Evolutionary conservation across 2,888 invertebrate genomes (phyloP).

Genomic region (Pocota personata): DNA sequence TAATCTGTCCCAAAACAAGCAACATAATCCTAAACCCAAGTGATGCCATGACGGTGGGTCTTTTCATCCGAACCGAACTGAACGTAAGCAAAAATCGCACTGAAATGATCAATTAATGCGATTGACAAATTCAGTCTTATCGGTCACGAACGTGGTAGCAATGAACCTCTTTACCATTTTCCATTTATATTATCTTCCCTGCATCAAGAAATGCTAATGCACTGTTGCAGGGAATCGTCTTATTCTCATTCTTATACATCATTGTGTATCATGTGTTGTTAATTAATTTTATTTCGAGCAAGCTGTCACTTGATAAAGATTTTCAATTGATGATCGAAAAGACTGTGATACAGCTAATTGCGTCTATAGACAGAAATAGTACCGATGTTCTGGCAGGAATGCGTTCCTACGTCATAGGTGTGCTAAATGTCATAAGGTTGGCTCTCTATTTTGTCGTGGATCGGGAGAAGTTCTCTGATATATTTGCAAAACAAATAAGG

Average conservation of each 20-base stretch:
- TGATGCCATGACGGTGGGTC: constrained; percentile 17
- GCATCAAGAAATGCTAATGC: constrained; percentile 6
- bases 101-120: constrained; percentile 20
- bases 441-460: no score
- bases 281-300: not conserved
- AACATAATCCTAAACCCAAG: constrained; percentile 28
- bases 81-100: constrained; percentile 8
- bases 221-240: not conserved
- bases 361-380: not conserved
- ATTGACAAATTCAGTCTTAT: constrained; percentile 13
- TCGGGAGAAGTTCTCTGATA: no score
- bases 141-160: constrained; percentile 26
- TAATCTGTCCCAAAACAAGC: constrained; percentile 44
- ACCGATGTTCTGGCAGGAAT: not conserved
- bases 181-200: not conserved
- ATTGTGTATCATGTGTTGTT: not conserved
- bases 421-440: no score
- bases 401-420: not conserved
- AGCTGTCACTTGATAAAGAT: not conserved
- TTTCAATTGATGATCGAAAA: not conserved
- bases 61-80: not conserved
- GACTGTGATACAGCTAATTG: not conserved
- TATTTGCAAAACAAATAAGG: no score
- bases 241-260: not conserved
- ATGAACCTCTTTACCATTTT: constrained; percentile 32